Conservation (phyloP, 2,797 vertebrate genomes). For the Brachyalestes nurse region DNA sequence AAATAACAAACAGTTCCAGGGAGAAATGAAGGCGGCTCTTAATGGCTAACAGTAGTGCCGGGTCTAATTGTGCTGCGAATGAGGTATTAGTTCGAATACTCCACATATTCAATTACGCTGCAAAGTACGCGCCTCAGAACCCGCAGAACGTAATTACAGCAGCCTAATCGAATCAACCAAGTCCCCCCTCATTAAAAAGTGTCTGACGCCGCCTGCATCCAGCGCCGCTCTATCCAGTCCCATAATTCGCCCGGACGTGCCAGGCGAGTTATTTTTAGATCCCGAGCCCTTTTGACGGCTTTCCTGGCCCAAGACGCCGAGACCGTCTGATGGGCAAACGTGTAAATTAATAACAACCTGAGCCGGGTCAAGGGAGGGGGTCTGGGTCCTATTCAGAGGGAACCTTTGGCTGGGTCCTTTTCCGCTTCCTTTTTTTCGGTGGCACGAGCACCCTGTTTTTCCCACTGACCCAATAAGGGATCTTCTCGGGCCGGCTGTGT, state of each 20-base stretch:
- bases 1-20: neutral
- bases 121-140: neutral
- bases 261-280: constrained; percentile 30
- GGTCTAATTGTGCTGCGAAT: constrained; percentile 19
- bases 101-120: constrained; percentile 58
- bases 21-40: constrained; percentile 1
- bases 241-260: constrained; percentile 47
- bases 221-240: constrained; percentile 20
- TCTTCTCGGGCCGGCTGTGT: constrained; percentile 32
- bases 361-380: neutral
- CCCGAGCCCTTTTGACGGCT: constrained; percentile 8
- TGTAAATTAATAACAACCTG: constrained; percentile 11
- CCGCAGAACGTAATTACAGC: constrained; percentile 49
- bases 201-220: constrained; percentile 27
- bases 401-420: neutral
- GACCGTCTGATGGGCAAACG: neutral
- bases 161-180: constrained; percentile 57
- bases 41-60: neutral
- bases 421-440: neutral
- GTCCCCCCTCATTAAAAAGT: constrained; percentile 51
- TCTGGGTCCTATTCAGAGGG: constrained; percentile 3
- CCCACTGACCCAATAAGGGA: constrained; percentile 70
- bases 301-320: neutral
- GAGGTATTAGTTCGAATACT: constrained; percentile 55
- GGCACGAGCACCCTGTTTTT: constrained; percentile 19